Base-by-base conservation (phyloP, 1,140 invertebrate genomes). In the Vanessa atalanta region DNA sequence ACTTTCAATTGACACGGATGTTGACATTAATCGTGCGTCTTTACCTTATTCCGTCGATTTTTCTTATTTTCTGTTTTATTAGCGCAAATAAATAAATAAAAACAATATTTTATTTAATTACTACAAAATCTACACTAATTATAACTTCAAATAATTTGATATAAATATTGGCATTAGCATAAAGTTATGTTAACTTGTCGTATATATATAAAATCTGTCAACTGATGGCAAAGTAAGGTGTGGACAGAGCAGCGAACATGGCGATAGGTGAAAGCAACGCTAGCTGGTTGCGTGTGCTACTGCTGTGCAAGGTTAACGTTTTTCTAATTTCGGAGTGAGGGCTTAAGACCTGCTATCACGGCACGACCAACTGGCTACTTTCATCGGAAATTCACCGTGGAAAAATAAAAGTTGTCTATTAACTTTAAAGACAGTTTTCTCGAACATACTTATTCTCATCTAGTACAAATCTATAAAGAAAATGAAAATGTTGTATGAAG, bases 311-410 rank as follows among this genome's bases (percentile, higher is more conserved):
- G 83, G 86, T 88, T 90, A 84, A 85, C 81, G 80, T 87, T 87
- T 88, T 88, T 89, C 85, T 89, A 82, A 90, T 89, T 89, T 88
- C 84, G 88, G 84, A 85, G 80, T 65, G 83, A 83, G 76, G 80
- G 76, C 72, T 74, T 16, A 68, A 79, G 75, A 87, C 87, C 79
- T 81, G 83, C 79, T 82, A 83, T 83, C 82, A 84, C 80, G 47
- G 65, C 80, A 61, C 70, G 65, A 73, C 74, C 73, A 77, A 79
- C 77, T 72, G 48, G 74, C 69, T 70, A 84, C 89, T 89, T 89
- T 89, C 86, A 82, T 88, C 81, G 84, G 85, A 88, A 87, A 88
- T 86, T 86, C 70, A 81, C 72, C 75, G 79, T 87, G 81, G 84
- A 86, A 87, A 89, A 88, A 86, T 88, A 80, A 79, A 72, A 81